phyloP scores from a whole-genome alignment of 1,140 invertebrate species.

The roundworm (Caenorhabditis elegans) region DNA sequence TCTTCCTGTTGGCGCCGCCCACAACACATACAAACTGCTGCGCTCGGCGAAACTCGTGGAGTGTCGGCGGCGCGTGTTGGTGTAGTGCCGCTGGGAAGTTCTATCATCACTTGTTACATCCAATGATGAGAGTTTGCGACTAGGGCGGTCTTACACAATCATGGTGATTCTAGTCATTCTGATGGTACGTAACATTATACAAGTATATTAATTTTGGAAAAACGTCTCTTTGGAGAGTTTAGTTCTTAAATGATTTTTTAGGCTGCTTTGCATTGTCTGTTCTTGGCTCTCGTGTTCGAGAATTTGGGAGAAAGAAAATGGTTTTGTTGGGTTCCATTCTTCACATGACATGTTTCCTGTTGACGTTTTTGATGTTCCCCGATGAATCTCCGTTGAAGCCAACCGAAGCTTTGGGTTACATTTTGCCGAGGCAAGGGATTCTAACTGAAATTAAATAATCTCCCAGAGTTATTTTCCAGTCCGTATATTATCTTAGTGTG shows the following conservation, averaged over 20 bases:
- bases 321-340: not conserved
- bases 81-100: not conserved
- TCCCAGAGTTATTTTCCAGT: too few relatives aligned
- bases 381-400: not conserved
- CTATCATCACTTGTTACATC: not conserved
- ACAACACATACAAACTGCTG: not conserved
- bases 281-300: not conserved
- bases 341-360: conserved; percentile 31
- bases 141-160: conserved; percentile 16
- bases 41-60: not conserved
- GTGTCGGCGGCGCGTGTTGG: not conserved
- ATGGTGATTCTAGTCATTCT: conserved; percentile 33
- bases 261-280: not conserved
- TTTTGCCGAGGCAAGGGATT: not conserved
- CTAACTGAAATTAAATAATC: too few relatives aligned
- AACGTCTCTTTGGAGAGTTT: not conserved
- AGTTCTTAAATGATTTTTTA: not conserved
- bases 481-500: not conserved
- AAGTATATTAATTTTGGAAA: not conserved
- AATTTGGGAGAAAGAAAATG: not conserved
- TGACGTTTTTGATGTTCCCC: conserved; percentile 10
- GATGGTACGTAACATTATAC: not conserved
- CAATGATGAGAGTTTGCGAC: conserved; percentile 22
- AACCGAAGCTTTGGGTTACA: not conserved
- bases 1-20: not conserved